Conservation (phyloP, 2,113 vertebrate species). For the Ochotona curzoniae region DNA sequence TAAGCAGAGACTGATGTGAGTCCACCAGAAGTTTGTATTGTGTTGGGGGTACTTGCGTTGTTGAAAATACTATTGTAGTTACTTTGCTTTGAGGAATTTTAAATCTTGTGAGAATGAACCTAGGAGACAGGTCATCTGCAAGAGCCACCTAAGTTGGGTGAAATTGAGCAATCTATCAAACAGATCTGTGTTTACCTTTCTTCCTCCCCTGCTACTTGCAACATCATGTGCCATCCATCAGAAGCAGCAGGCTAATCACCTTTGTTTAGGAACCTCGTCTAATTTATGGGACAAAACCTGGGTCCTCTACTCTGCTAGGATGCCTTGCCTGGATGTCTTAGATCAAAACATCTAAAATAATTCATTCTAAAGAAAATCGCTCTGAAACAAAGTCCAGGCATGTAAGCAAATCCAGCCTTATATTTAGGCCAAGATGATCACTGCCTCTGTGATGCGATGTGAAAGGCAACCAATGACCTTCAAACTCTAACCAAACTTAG, state of each 20-base stretch:
- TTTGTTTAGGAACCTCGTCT: slow-evolving; percentile 31
- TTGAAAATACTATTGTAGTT: background rate
- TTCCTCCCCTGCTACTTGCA: background rate
- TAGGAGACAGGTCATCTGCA: background rate
- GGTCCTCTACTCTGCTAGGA: slow-evolving; percentile 12
- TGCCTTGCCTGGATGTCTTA: slow-evolving; percentile 22
- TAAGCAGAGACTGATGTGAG: background rate
- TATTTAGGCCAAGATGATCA: background rate
- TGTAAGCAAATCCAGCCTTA: background rate
- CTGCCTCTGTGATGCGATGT: background rate
- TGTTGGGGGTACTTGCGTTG: background rate
- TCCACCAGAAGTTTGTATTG: background rate
- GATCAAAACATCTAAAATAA: slow-evolving; percentile 61
- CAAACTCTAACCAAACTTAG: background rate
- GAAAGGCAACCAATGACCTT: background rate
- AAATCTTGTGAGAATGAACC: background rate
- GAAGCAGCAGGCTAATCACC: background rate
- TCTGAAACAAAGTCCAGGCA: background rate
- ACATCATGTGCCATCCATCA: background rate
- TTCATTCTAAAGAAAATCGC: background rate
- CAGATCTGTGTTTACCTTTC: slow-evolving; percentile 37
- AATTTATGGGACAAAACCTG: slow-evolving; percentile 15
- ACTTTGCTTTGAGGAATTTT: background rate
- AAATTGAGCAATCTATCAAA: background rate
- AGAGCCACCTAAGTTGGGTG: background rate